phyloP scores from a whole-genome alignment of 2,113 vertebrate species.

The Clarias macrocephalus region DNA sequence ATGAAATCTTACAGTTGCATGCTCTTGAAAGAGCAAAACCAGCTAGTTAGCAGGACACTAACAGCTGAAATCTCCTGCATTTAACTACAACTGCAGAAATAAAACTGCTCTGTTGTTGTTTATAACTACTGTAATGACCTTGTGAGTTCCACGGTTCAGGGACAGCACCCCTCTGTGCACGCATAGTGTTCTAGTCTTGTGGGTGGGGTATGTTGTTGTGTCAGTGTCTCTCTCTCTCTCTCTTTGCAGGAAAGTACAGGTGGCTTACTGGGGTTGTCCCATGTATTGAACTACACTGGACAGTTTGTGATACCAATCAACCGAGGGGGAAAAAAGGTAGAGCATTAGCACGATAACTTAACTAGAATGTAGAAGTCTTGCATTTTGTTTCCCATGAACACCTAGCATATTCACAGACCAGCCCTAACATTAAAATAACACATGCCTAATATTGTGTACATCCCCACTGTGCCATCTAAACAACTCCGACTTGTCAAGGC shows the following conservation, averaged over 20 bases:
- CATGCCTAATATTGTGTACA: too few relatives aligned
- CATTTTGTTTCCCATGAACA: neutral
- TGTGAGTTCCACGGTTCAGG: neutral
- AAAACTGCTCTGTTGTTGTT: conserved; percentile 8
- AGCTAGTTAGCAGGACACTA: neutral
- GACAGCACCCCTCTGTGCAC: conserved; percentile 8
- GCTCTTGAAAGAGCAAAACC: neutral
- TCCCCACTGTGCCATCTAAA: too few relatives aligned
- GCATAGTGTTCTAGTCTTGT: neutral
- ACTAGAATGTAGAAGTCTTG: neutral
- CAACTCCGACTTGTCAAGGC: too few relatives aligned
- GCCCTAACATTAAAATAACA: neutral
- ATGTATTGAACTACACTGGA: neutral
- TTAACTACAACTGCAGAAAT: neutral
- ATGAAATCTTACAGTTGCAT: neutral
- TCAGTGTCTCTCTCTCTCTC: conserved; percentile 47
- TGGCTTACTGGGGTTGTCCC: conserved; percentile 58
- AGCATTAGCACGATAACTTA: neutral
- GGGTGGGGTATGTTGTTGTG: conserved; percentile 33
- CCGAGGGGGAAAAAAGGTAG: neutral
- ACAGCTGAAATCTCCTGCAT: neutral
- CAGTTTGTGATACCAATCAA: neutral
- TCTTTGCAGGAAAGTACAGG: conserved; percentile 51
- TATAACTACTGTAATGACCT: conserved; percentile 11
- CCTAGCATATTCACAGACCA: neutral